Base-by-base conservation (phyloP, 2,113 vertebrate species). In the Pandion haliaetus region DNA sequence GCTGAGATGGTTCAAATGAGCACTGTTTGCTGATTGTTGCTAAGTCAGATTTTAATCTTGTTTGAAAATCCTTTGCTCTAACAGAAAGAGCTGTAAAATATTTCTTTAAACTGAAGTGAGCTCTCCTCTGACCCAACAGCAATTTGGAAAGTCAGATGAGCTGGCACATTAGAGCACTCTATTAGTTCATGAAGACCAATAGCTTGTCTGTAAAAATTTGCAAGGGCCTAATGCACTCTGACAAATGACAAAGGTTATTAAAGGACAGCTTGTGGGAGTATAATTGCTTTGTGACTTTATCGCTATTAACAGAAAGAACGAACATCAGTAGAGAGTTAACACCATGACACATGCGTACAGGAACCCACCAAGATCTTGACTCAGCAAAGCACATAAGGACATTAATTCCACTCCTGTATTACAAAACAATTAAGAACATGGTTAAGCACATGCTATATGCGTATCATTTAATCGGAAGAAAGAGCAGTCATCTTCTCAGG, bases 251-350 rank as follows among this genome's bases (percentile, higher is more conserved):
- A 89, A 95, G 88, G 90, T 91, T 95, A 94, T 82, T 92, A 95
- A 91, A 95, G 88, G 93, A 96, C 95, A 97, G 62, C 70, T 73
- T 67, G 78, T 85, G 63, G 72, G 76, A 96, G 82, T 86, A 59
- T 92, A 95, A 97, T 96, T 95, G 89, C 92, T 97, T 90, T 93
- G 59, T 78, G 90, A 96, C 83, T 97, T 91, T 81, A 94, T 89
- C 73, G 14, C 83, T 86, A 65, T 81, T 92, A 95, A 88, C 72
- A 91, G 76, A 90, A 95, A 81, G 88, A 95, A 90, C 1, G 29
- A 82, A 92, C 72, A 89, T 31, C 0, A 0, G 61, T 16, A 63
- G 63, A 62, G 42, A 86, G 76, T 74, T 86, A 95, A 92, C 57
- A 71, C 72, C 61, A 74, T 79, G 59, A 88, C 95, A 92, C 47